Base-by-base conservation (phyloP, 2,113 vertebrate genomes). In the Neoarius graeffei region DNA sequence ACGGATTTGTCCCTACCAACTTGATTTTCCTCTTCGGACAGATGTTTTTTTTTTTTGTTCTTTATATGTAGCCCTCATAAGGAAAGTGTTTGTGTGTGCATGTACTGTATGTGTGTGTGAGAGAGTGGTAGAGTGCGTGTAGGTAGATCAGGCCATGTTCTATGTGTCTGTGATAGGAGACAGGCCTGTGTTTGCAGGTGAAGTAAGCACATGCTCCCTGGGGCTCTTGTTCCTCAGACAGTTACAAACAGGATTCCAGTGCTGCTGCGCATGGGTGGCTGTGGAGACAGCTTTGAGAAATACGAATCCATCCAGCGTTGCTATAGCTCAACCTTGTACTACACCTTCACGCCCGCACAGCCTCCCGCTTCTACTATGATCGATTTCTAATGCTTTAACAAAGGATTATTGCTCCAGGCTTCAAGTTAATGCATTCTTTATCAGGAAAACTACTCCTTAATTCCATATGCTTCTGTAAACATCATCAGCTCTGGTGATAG, bases 211-310 rank as follows among this genome's bases (percentile, higher is more conserved):
- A 14, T 48, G 77, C 66, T 88, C 93, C 94, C 91, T 67, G 84
- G 89, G 93, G 94, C 89, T 89, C 92, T 92, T 94, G 93, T 94
- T 92, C 91, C 92, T 85, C 88, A 92, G 94, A 94, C 94, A 93
- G 92, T 93, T 94, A 93, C 94, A 96, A 95, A 95, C 94, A 94
- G 91, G 92, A 92, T 94, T 92, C 91, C 81, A 82, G 92, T 89
- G 90, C 92, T 88, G 91, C 92, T 88, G 86, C 90, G 88, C 94
- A 90, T 93, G 92, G 93, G 92, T 91, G 81, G 73, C 90, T 87
- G 54, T 90, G 91, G 91, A 91, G 91, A 90, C 90, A 86, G 86
- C 89, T 90, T 91, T 90, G 62, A 94, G 93, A 94, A 94, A 94
- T 93, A 94, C 91, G 91, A 93, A 92, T 85, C 85, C 88, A 89